Evolutionary conservation across 2,888 invertebrate species (phyloP), one percentile per base, ranked within the genome.

Genomic region (Rhodophaea formosa): DNA sequence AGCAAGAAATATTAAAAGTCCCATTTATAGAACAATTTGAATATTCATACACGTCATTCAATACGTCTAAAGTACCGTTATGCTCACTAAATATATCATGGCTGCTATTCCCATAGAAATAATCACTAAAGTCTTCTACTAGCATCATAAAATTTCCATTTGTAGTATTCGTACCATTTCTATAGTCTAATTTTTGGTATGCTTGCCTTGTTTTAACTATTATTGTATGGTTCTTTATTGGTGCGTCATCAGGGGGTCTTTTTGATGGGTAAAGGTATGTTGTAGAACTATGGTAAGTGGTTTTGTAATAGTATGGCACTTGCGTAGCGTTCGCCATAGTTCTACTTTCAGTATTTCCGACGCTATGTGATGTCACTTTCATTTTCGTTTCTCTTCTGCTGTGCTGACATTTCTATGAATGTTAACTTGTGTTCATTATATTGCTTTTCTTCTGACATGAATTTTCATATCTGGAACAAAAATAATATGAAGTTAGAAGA

Each of bases 101-200:
- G 69, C 93, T 94, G 32, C 93, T 80, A 67, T 93, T 92, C 57
- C 92, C 94, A 70, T 93, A 93, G 80, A 96, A 94, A 81, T 95
- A 96, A 78, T 96, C 96, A 84, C 95, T 95, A 77, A 96, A 94
- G 76, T 96, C 96, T 71, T 96, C 95, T 51, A 95, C 93, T 57
- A 95, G 82, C 80, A 94, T 91, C 92, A 94, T 92, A 71, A 94
- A 93, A 67, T 90, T 92, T 59, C 85, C 85, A 57, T 78, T 78
- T 7, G 84, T 75, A 30, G 82, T 79, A 66, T 80, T 84, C 35
- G 78, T 78, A 30, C 60, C 64, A 62, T 77, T 79, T 62, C 57
- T 72, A 59, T 63, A 56, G 58, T 65, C 64, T 60, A 62, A 39
- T 60, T 58, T 64, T 42, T 57, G 51, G 58, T 59, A 51, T 47